Evolutionary conservation across 2,113 vertebrate genomes (phyloP).

Genomic region (Gallinago jamesoni): DNA sequence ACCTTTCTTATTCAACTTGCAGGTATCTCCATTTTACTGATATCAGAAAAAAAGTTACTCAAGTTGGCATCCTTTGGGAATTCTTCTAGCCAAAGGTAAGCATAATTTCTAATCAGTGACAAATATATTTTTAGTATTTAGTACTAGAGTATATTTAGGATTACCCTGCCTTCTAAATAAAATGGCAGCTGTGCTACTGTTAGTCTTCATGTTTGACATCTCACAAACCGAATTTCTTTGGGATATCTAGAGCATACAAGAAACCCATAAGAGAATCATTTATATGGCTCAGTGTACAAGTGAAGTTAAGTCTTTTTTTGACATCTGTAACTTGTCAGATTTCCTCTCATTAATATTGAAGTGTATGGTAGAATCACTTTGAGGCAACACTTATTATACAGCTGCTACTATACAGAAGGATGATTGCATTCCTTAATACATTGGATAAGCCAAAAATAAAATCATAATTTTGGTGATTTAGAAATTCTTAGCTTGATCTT

Average conservation of each 20-base stretch:
- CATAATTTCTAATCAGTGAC: not conserved
- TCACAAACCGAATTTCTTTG: not conserved
- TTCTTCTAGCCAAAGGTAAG: slow-evolving; percentile 55
- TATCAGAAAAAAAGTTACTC: not conserved
- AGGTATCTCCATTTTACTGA: slow-evolving; percentile 38
- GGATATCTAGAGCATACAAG: not conserved
- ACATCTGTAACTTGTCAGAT: not conserved
- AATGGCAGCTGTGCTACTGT: not conserved
- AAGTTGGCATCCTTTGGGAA: not conserved
- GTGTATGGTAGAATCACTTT: not conserved
- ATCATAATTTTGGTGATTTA: not conserved
- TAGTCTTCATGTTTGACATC: not conserved
- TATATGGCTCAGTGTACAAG: not conserved
- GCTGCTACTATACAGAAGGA: not conserved
- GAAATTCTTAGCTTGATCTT: not conserved
- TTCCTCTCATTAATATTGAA: not conserved
- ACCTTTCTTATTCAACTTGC: slow-evolving; percentile 5
- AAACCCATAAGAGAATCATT: not conserved
- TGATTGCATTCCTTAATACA: not conserved
- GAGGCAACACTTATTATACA: not conserved
- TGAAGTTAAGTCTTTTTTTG: not conserved
- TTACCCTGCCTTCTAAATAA: not conserved
- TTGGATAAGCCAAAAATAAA: not conserved
- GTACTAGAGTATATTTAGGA: not conserved
- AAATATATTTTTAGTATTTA: not conserved